Conservation (phyloP, 2,888 invertebrate genomes). For the Nowickia ferox region DNA sequence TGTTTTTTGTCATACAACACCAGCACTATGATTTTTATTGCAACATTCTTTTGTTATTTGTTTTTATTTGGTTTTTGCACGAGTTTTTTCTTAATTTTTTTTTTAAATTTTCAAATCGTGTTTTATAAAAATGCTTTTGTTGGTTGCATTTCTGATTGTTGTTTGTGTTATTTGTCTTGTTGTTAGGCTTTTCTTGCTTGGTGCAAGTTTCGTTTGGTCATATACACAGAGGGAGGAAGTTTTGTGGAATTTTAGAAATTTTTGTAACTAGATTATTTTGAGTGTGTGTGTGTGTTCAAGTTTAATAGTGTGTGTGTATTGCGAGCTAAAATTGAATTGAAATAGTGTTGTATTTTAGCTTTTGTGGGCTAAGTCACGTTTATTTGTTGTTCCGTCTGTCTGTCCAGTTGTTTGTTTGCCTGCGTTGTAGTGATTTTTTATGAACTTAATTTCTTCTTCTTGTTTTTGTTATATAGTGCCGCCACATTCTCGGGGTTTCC, state of each 20-base stretch:
- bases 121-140: constrained; percentile 74
- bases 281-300: constrained; percentile 7
- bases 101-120: constrained; percentile 71
- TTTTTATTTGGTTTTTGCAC: constrained; percentile 7
- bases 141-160: constrained; percentile 53
- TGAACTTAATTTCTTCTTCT: constrained; percentile 51
- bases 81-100: constrained; percentile 46
- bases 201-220: constrained; percentile 18
- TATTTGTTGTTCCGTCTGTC: constrained; percentile 42
- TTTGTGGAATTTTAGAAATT: constrained; percentile 63
- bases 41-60: constrained; percentile 59
- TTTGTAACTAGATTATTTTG: constrained; percentile 49
- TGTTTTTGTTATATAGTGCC: constrained; percentile 59
- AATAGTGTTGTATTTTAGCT: constrained; percentile 78
- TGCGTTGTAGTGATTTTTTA: constrained; percentile 66
- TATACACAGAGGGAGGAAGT: neutral
- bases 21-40: constrained; percentile 67
- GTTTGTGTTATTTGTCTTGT: neutral
- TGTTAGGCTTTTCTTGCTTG: constrained; percentile 44
- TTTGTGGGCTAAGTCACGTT: constrained; percentile 69
- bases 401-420: constrained; percentile 23
- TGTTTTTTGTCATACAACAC: constrained; percentile 46
- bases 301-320: constrained; percentile 16
- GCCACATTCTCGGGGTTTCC: constrained; percentile 71
- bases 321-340: constrained; percentile 76